These are phyloP conservation scores for Propithecus coquereli DNA, from an alignment of 2,113 vertebrate species.

Conservation along the genomic window DNA sequence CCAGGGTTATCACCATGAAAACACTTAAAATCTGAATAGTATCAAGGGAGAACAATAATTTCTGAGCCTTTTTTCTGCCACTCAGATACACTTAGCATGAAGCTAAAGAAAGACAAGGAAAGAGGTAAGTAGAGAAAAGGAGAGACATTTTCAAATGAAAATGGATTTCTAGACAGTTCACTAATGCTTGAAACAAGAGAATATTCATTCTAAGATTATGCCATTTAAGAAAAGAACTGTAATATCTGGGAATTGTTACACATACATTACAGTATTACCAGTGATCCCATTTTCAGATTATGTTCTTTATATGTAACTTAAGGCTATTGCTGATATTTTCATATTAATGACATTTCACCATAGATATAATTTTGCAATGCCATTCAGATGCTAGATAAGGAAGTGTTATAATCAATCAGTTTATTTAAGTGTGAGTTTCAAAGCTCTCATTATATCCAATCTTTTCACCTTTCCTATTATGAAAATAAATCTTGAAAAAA, in stretches of 20 bases:
- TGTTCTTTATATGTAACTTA: neutral
- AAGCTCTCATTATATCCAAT: neutral
- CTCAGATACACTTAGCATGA: neutral
- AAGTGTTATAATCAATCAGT: neutral
- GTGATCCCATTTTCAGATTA: neutral
- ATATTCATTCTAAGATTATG: neutral
- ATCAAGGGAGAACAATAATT: slow-evolving; percentile 35
- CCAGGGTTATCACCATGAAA: slow-evolving; percentile 17
- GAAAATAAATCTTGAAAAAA: neutral
- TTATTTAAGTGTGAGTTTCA: neutral
- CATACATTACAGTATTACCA: neutral
- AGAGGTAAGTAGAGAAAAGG: neutral
- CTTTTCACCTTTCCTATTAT: neutral
- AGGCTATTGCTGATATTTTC: neutral
- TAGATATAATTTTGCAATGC: neutral
- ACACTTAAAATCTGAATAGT: slow-evolving; percentile 20
- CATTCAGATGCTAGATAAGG: neutral
- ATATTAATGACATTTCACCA: neutral
- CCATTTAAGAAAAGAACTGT: neutral
- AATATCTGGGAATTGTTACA: neutral
- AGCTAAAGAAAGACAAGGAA: neutral
- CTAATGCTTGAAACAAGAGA: neutral
- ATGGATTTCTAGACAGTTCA: neutral
- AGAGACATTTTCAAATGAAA: neutral
- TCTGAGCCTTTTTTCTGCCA: slow-evolving; percentile 52